Conservation (phyloP, 2,888 invertebrate species). For the Alsophila aescularia region DNA sequence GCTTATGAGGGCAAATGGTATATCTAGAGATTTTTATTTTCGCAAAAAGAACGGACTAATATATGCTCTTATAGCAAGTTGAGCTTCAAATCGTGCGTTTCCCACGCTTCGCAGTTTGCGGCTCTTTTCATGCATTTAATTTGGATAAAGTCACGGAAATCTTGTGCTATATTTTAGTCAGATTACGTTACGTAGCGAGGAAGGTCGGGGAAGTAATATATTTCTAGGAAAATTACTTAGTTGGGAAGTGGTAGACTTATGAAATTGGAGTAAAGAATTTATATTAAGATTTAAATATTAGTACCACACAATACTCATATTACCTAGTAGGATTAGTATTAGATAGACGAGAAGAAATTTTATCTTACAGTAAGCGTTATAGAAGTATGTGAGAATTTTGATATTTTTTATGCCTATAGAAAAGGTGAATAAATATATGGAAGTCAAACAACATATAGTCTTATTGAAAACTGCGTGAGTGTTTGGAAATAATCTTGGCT, state of each 20-base stretch:
- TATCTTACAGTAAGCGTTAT: too few relatives aligned
- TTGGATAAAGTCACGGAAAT: constrained; percentile 23
- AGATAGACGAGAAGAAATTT: too few relatives aligned
- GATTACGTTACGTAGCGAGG: constrained; percentile 1
- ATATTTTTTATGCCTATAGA: too few relatives aligned
- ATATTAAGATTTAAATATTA: too few relatives aligned
- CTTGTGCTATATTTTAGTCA: constrained; percentile 18
- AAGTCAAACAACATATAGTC: too few relatives aligned
- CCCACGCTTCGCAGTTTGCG: constrained; percentile 6
- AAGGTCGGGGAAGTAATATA: not conserved
- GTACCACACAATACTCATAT: too few relatives aligned
- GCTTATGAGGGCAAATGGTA: not conserved
- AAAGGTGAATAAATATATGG: too few relatives aligned
- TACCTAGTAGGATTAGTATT: too few relatives aligned
- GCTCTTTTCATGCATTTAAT: constrained; percentile 22
- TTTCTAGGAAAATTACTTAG: not conserved
- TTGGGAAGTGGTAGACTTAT: not conserved
- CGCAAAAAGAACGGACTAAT: constrained; percentile 11
- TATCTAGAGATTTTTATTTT: constrained; percentile 11
- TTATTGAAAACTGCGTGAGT: too few relatives aligned
- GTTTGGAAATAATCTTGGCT: too few relatives aligned
- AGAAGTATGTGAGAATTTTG: too few relatives aligned
- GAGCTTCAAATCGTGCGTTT: constrained; percentile 2
- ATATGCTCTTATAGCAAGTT: not conserved
- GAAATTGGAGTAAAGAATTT: not conserved